Conservation (phyloP, 2,888 invertebrate species). For the Epistrophe grossulariae region DNA sequence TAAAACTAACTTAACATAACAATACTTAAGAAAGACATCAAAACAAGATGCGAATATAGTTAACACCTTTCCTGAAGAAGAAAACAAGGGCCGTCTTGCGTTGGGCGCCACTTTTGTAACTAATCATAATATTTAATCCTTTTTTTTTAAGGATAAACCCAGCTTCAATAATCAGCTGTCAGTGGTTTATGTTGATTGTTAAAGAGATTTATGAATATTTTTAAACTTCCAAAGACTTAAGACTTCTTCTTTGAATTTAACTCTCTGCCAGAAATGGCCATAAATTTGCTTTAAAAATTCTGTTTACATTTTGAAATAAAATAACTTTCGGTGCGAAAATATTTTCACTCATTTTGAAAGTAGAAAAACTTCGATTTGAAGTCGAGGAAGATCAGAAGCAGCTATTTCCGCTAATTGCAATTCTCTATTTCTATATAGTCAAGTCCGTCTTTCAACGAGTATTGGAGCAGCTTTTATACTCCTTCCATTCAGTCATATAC, state of each 20-base stretch:
- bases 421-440: constrained; percentile 13
- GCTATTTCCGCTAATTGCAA: constrained; percentile 59
- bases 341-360: constrained; percentile 16
- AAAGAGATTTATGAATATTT: constrained; percentile 53
- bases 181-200: constrained; percentile 55
- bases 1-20: constrained; percentile 43
- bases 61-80: constrained; percentile 5
- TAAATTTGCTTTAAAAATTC: constrained; percentile 19
- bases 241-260: neutral
- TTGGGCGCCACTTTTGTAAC: constrained; percentile 60
- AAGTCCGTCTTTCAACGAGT: neutral
- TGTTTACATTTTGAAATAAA: neutral
- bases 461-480: neutral
- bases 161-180: constrained; percentile 35
- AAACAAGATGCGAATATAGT: constrained; percentile 2
- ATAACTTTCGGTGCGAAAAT: constrained; percentile 17
- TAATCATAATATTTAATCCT: constrained; percentile 16
- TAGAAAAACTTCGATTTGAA: constrained; percentile 3
- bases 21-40: constrained; percentile 30
- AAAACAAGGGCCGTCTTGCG: neutral
- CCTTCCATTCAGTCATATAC: neutral
- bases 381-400: constrained; percentile 43
- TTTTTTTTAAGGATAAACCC: neutral
- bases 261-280: neutral
- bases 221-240: neutral